Percentiles rank a stretch among this genome's conserved stretches.
These are phyloP conservation scores for Eustalomyia histrio DNA, from an alignment of 2,888 invertebrate genomes.

Conservation along the genomic window DNA sequence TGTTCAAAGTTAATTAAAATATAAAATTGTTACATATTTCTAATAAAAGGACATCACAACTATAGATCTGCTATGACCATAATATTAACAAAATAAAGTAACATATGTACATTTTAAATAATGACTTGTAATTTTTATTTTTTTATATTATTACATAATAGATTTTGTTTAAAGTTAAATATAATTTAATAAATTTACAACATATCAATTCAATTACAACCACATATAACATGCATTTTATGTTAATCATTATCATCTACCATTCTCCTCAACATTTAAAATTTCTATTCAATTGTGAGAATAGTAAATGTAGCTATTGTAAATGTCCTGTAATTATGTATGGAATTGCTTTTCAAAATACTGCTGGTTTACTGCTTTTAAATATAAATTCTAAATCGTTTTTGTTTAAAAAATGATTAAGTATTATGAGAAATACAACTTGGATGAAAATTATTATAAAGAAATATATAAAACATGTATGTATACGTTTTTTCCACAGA, in stretches of 20 bases:
- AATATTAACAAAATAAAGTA: not conserved
- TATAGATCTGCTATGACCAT: not conserved
- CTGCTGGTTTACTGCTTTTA: conserved; percentile 70
- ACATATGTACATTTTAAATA: no score
- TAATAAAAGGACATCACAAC: conserved; percentile 1
- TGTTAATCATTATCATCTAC: not conserved
- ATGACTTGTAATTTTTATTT: not conserved
- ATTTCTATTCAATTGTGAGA: not conserved
- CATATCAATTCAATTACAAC: conserved; percentile 1
- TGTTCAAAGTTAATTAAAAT: conserved; percentile 3
- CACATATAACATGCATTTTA: conserved; percentile 19
- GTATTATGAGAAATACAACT: conserved; percentile 68
- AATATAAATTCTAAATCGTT: conserved; percentile 72
- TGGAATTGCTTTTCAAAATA: conserved; percentile 66
- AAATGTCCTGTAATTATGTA: not conserved
- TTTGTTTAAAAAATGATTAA: conserved; percentile 70
- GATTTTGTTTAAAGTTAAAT: not conserved
- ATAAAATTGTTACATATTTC: conserved; percentile 11
- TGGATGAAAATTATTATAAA: conserved; percentile 70
- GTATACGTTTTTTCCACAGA: conserved; percentile 68
- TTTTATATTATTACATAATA: conserved; percentile 21
- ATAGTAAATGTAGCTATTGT: not conserved
- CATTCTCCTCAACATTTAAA: not conserved
- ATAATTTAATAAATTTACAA: conserved; percentile 4
- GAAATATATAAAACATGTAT: conserved; percentile 72